Conservation (phyloP, 2,797 vertebrate genomes). For the Okamejei kenojei region DNA sequence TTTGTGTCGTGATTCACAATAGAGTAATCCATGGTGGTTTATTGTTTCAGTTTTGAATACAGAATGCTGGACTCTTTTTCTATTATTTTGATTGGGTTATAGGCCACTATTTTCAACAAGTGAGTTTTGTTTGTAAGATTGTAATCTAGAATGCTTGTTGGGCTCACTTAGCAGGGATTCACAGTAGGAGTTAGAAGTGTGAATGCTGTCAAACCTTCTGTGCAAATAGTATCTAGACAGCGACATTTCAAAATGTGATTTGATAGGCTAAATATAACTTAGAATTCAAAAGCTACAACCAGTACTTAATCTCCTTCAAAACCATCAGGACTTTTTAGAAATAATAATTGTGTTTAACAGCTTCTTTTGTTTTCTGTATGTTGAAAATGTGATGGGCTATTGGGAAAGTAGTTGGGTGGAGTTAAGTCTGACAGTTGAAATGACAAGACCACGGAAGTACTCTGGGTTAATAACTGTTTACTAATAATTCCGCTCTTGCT, state of each 20-base stretch:
- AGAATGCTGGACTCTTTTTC: background rate
- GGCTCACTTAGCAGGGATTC: background rate
- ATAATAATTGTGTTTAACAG: conserved; percentile 16
- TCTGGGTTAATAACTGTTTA: conserved; percentile 32
- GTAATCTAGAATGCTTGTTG: background rate
- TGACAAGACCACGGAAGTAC: conserved; percentile 27
- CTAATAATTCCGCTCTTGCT: background rate
- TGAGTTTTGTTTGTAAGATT: background rate
- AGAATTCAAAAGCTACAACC: conserved; percentile 20
- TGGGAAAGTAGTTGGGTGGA: conserved; percentile 1
- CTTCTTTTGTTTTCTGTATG: conserved; percentile 13
- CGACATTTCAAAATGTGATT: conserved; percentile 16
- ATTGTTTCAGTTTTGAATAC: background rate
- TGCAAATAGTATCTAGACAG: conserved; percentile 6
- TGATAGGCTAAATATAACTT: conserved; percentile 25
- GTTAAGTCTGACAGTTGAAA: background rate
- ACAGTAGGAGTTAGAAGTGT: background rate
- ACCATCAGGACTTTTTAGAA: conserved; percentile 25
- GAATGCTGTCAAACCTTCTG: conserved; percentile 21
- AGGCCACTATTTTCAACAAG: background rate
- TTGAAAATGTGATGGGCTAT: background rate
- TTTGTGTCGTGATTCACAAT: background rate
- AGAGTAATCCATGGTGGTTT: background rate
- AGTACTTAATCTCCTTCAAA: background rate
- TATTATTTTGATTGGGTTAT: background rate